phyloP scores from a whole-genome alignment of 1,140 invertebrate genomes.

The honey bee (Apis mellifera) region Amel_HAv3.1 CM009934.2:13247501-13248000 shows the following conservation, averaged over 20 bases:
- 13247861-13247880: background rate
- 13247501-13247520: conserved; percentile 6
- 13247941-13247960: conserved; percentile 28
- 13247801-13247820: background rate
- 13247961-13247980: conserved; percentile 5
- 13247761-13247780: background rate
- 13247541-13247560: conserved; percentile 34
- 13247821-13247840: background rate
- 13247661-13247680: conserved; percentile 51
- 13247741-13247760: conserved; percentile 33
- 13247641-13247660: conserved; percentile 70
- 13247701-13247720: conserved; percentile 27
- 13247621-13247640: conserved; percentile 77
- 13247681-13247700: conserved; percentile 21
- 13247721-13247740: conserved; percentile 49
- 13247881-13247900: conserved; percentile 18
- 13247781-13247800: background rate
- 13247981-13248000: conserved; percentile 39
- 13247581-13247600: conserved; percentile 58
- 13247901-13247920: conserved; percentile 31
- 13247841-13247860: background rate
- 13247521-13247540: conserved; percentile 28
- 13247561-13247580: conserved; percentile 38
- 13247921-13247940: conserved; percentile 4
- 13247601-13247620: conserved; percentile 73